Evolutionary conservation across 2,797 vertebrate genomes (phyloP).

Genomic region (Liasis olivaceus): DNA sequence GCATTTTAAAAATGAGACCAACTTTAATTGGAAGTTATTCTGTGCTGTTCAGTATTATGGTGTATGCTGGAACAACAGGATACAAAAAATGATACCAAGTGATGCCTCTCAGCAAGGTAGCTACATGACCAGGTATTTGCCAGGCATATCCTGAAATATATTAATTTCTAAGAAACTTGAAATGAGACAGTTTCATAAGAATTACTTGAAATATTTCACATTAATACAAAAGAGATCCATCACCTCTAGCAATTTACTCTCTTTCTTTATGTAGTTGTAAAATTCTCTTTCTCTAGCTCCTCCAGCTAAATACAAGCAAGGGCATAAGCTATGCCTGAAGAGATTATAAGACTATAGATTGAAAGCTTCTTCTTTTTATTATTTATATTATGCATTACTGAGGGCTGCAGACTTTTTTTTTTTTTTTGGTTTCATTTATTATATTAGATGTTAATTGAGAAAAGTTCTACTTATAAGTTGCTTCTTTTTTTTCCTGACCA

Average conservation of each 20-base stretch:
- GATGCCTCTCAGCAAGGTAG: constrained; percentile 27
- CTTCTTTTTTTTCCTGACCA: background rate
- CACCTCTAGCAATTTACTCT: constrained; percentile 28
- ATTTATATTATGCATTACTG: background rate
- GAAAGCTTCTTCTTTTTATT: background rate
- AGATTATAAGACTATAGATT: background rate
- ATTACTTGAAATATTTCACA: constrained; percentile 12
- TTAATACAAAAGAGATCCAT: constrained; percentile 31
- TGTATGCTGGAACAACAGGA: constrained; percentile 2
- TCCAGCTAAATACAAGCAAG: background rate
- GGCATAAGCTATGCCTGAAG: background rate
- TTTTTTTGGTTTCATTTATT: background rate
- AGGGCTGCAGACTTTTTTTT: background rate
- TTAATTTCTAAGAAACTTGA: constrained; percentile 37
- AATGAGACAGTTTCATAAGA: constrained; percentile 22
- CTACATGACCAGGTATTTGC: constrained; percentile 1
- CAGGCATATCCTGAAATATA: background rate
- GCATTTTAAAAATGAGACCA: constrained; percentile 23
- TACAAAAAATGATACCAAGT: constrained; percentile 21
- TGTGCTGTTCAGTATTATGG: background rate
- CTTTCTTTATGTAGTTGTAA: constrained; percentile 20
- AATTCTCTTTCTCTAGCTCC: constrained; percentile 6
- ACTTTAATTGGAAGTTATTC: constrained; percentile 24
- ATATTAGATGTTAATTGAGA: background rate
- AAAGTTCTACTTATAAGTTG: background rate